Evolutionary conservation across 2,888 invertebrate genomes (phyloP), one percentile per base, ranked within the genome.

Genomic region (Volucella inanis): DNA sequence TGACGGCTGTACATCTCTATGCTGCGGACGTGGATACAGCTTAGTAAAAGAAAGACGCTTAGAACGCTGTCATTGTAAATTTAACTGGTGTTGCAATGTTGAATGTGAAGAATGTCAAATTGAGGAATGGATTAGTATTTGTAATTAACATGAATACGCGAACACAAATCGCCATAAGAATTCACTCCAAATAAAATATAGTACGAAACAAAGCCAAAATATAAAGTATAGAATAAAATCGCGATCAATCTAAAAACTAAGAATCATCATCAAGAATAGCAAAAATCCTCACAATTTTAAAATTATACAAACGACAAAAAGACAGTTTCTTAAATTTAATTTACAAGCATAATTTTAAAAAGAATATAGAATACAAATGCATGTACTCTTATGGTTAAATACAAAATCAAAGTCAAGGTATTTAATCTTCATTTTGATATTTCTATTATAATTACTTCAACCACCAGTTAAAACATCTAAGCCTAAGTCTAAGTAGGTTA

Each of bases 11-110:
- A 95, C 96, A 87, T 94, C 96, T 2, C 93, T 98, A 76, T 98
- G 98, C 93, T 98, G 98, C 91, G 98, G 98, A 0, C 93, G 98
- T 88, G 97, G 98, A 0, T 96, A 97, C 93, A 96, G 96, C 89
- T 94, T 96, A 87, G 94, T 97, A 81, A 94, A 96, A 87, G 95
- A 95, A 90, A 94, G 95, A 64, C 94, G 95, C 87, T 94, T 95
- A 70, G 96, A 97, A 89, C 94, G 96, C 39, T 98, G 98, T 91
- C 95, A 96, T 90, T 98, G 98, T 92, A 96, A 96, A 88, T 98
- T 98, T 92, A 95, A 96, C 89, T 98, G 98, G 98, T 98, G 98
- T 93, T 98, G 98, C 92, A 93, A 95, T 87, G 98, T 98, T 22
- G 95, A 96, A 90, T 98, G 98, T 91, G 95, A 97, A 89, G 95